Conservation (phyloP, 2,113 vertebrate genomes). For the Mohoua ochrocephala region DNA sequence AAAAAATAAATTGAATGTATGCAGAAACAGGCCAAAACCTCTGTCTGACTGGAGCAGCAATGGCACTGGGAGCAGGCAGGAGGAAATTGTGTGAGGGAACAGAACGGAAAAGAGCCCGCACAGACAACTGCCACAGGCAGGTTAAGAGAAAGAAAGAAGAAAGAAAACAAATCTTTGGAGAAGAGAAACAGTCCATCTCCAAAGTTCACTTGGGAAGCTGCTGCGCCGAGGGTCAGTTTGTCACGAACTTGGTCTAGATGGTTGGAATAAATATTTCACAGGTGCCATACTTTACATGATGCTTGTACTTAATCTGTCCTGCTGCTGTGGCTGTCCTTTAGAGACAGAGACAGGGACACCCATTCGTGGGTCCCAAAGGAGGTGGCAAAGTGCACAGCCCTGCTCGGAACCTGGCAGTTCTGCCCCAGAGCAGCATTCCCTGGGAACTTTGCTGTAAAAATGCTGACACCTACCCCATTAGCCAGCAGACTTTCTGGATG, state of each 20-base stretch:
- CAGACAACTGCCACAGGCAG: neutral
- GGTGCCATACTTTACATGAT: neutral
- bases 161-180: neutral
- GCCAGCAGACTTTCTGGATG: constrained; percentile 6
- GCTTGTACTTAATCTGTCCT: neutral
- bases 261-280: neutral
- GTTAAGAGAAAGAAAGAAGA: neutral
- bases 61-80: neutral
- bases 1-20: neutral
- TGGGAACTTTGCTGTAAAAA: neutral
- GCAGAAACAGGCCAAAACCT: neutral
- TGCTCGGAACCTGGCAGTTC: neutral
- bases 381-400: neutral
- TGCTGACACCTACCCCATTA: neutral
- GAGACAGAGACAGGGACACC: neutral
- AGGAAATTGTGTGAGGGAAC: neutral
- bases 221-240: neutral
- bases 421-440: neutral
- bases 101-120: rapidly evolving
- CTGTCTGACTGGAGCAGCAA: neutral
- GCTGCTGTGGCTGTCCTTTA: neutral
- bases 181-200: neutral
- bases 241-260: neutral
- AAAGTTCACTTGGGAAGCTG: neutral
- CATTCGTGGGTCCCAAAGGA: neutral